Evolutionary conservation across 2,888 invertebrate genomes (phyloP), one percentile per base, ranked within the genome.

Genomic region (Cephonodes hylas): DNA sequence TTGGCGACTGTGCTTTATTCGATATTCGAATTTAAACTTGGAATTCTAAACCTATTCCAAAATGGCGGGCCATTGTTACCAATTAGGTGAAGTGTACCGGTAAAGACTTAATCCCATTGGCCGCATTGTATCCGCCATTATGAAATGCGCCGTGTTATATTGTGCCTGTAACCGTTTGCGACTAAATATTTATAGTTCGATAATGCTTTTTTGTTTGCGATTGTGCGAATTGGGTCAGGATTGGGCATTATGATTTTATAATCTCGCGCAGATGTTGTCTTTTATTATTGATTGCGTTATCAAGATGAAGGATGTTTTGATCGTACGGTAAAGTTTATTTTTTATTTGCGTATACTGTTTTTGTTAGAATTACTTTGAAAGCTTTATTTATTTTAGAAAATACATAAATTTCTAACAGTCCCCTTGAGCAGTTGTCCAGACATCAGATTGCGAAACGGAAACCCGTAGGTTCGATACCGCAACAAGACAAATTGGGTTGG

Each of bases 31-130:
- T 73, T 78, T 70, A 70, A 78, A 79, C 70, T 74, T 75, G 64
- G 72, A 76, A 81, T 72, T 73, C 65, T 66, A 74, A 76, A 75
- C 75, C 66, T 64, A 65, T 82, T 79, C 70, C 73, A 85, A 83
- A 74, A 83, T 81, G 84, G 85, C 78, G 73, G 75, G 45, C 76
- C 70, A 76, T 85, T 84, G 85, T 85, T 79, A 75, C 69, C 84
- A 83, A 86, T 83, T 84, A 85, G 73, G 80, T 82, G 80, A 75
- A 82, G 82, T 83, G 78, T 81, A 83, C 76, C 75, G 75, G 74
- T 69, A 74, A 68, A 77, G 75, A 75, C 75, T 75, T 83, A 85
- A 85, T 85, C 83, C 84, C 73, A 81, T 81, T 83, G 78, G 77
- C 68, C 65, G 69, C 68, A 73, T 76, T 80, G 77, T 78, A 65